Conservation (phyloP, 92 coral and sea anemone genomes). For the Chrysogorgia sp. region DNA sequence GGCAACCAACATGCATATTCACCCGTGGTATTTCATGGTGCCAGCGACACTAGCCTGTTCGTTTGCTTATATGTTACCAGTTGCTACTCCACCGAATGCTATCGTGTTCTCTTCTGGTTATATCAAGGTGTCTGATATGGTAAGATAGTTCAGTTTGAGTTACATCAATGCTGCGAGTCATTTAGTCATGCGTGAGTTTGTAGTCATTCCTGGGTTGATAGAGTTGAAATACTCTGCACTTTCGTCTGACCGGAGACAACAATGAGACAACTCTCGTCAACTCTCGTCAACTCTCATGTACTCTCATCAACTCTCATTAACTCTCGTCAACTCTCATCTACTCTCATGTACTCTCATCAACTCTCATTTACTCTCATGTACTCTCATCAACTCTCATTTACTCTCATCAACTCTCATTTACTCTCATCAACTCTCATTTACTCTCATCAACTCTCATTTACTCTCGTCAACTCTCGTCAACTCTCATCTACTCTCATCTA, state of each 20-base stretch:
- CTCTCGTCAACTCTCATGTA: neutral
- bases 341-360: neutral
- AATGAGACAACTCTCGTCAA: neutral
- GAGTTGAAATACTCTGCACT: neutral
- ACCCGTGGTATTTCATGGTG: constrained; percentile 88
- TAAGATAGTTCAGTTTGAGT: constrained; percentile 28
- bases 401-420: neutral
- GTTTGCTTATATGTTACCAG: constrained; percentile 94
- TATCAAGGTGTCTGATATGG: constrained; percentile 92
- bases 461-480: neutral
- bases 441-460: neutral
- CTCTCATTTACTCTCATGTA: neutral
- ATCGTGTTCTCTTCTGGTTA: constrained; percentile 90
- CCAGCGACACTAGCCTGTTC: constrained; percentile 91
- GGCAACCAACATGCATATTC: constrained; percentile 73
- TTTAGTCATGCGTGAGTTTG: neutral
- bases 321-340: neutral
- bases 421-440: no score
- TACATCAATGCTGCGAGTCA: neutral
- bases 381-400: neutral
- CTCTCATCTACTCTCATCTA: no score
- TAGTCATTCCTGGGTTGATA: neutral
- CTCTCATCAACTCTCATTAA: neutral
- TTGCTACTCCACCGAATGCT: constrained; percentile 96
- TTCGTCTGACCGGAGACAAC: no score